Conservation (phyloP, 2,113 vertebrate species). For the Plecotus auritus region DNA sequence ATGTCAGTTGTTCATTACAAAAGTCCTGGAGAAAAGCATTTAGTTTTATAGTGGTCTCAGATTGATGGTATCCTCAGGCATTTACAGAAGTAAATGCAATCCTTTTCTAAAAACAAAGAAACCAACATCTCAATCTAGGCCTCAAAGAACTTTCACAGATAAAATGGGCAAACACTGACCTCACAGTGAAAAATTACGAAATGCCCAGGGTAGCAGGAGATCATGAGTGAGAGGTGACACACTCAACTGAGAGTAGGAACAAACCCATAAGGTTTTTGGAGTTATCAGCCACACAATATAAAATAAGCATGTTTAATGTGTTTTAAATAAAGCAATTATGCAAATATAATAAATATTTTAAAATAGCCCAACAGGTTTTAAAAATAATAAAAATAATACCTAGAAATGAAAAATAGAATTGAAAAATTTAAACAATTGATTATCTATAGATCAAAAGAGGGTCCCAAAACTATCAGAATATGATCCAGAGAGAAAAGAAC, state of each 20-base stretch:
- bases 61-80: background rate
- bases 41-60: background rate
- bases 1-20: background rate
- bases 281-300: background rate
- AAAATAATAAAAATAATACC: background rate
- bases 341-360: background rate
- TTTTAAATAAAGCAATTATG: background rate
- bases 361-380: background rate
- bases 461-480: background rate
- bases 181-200: background rate
- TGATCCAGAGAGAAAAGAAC: background rate
- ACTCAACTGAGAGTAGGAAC: accelerated
- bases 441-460: background rate
- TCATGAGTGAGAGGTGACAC: accelerated
- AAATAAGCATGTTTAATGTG: background rate
- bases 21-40: background rate
- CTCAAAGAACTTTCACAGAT: background rate
- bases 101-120: background rate
- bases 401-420: background rate
- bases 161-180: background rate
- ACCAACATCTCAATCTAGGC: background rate
- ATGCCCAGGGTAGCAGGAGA: accelerated
- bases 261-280: background rate
- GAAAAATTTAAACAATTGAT: background rate
- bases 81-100: background rate